Percentiles rank a stretch among this genome's conserved stretches.
phyloP scores from a whole-genome alignment of 1,140 invertebrate genomes.

The Cherax quadricarinatus region DNA sequence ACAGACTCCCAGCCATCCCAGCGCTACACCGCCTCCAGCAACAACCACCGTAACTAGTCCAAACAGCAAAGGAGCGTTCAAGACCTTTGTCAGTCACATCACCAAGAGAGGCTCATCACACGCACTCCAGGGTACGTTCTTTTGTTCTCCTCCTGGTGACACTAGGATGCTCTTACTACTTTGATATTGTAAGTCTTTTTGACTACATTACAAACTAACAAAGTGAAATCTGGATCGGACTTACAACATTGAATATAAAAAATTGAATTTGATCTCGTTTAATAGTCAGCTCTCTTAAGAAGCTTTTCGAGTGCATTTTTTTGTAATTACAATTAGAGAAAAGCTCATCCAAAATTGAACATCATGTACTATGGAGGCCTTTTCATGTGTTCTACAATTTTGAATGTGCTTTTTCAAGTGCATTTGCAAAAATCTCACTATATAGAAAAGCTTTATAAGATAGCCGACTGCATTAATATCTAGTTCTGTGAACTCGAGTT shows the following conservation, averaged over 20 bases:
- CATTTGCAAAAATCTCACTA: no score
- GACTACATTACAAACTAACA: constrained; percentile 8
- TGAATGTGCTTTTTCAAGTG: no score
- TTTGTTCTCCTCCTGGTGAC: constrained; percentile 21
- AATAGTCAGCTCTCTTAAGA: no score
- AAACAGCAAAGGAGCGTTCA: constrained; percentile 66
- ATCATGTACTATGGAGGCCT: no score
- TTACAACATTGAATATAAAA: background rate
- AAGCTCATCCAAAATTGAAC: no score
- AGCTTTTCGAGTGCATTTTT: no score
- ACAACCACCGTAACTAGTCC: constrained; percentile 56
- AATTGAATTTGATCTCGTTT: no score
- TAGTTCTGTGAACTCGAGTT: no score
- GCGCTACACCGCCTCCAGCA: background rate
- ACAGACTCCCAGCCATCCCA: constrained; percentile 14
- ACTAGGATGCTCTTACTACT: background rate
- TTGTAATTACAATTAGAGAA: no score
- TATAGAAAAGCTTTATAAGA: no score
- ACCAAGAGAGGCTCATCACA: constrained; percentile 68
- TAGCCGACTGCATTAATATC: no score
- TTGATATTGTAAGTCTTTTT: constrained; percentile 12
- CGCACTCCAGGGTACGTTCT: constrained; percentile 66
- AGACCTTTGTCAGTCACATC: constrained; percentile 69
- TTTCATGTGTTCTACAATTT: no score
- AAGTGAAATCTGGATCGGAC: background rate